A percentile compares a stretch with the other conserved stretches of the same genome.
phyloP scores from a whole-genome alignment of 2,888 invertebrate species.

The Tanytarsus gracilentus region DNA sequence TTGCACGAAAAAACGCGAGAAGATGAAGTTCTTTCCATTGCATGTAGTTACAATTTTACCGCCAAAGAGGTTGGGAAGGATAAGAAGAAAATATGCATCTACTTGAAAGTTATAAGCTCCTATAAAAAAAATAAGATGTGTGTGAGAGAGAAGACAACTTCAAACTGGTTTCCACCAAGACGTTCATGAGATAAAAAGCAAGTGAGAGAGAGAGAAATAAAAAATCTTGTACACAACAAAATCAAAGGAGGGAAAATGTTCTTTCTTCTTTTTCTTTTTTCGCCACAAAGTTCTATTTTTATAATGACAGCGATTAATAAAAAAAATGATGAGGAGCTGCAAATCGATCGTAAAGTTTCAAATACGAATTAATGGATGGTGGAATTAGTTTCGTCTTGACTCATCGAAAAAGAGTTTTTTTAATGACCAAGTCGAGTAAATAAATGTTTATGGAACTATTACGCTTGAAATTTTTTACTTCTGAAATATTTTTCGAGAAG shows the following conservation, averaged over 20 bases:
- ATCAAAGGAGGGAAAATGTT: too few relatives aligned
- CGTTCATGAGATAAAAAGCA: too few relatives aligned
- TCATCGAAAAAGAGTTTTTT: not conserved
- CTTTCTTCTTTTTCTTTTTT: too few relatives aligned
- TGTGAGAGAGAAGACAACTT: constrained; percentile 10
- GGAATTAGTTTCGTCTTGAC: not conserved
- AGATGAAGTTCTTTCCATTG: too few relatives aligned
- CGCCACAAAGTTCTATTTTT: constrained; percentile 22
- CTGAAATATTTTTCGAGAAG: too few relatives aligned
- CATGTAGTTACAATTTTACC: too few relatives aligned
- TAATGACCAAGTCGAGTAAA: not conserved
- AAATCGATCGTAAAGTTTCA: not conserved
- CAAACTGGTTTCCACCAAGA: constrained; percentile 9
- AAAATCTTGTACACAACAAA: not conserved
- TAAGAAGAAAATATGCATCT: constrained; percentile 13
- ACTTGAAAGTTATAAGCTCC: not conserved
- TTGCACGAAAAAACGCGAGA: too few relatives aligned
- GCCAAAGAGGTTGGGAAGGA: too few relatives aligned
- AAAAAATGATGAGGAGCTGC: not conserved
- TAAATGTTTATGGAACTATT: too few relatives aligned
- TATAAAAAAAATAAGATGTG: not conserved
- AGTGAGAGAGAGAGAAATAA: constrained; percentile 1
- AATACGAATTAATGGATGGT: not conserved
- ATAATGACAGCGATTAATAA: constrained; percentile 15
- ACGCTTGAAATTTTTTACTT: too few relatives aligned